Evolutionary conservation across 2,888 invertebrate genomes (phyloP), one percentile per base, ranked within the genome.

Genomic region (Eurois occulta): DNA sequence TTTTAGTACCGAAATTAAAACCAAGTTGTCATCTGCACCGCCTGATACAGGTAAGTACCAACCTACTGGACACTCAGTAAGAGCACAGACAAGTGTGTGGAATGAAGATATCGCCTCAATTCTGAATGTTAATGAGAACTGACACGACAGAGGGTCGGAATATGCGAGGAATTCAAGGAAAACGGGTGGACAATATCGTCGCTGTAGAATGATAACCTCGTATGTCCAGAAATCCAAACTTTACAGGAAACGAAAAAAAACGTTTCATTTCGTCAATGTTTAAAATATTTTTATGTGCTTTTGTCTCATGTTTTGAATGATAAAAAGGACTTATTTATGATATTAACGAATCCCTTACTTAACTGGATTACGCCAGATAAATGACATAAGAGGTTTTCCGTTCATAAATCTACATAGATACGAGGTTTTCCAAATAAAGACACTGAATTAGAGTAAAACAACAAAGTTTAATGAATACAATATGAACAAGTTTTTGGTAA

Each of bases 51-150:
- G 60, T 21, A n/a, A 3, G 2, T 70, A 13, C 18, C 1, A 13
- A 72, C 21, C 41, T 41, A 41, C 41, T 41, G 52, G 52, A 41
- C 32, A 46, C 64, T 24, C 52, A 1, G 11, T 21, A 41, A 64
- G 35, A 35, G 13, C 43, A 21, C 41, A 32, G 28, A 52, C 69
- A 74, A 70, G 62, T 70, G 32, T 32, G 28, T 48, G 55, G 62
- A n/a, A 46, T 67, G 80, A 6, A 43, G 62, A 62, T 55, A 71
- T 43, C 62, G 35, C 71, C 28, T 35, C 46, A 35, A 24, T 52
- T 67, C 55, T 76, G 71, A 75, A 80, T 78, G 58, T 48, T 35
- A 73, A 73, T 73, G 77, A 35, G 48, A 66, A 38, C 38, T 13
- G 58, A 21, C 48, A 18, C 60, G 75, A 66, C 52, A 46, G 43